Conservation (phyloP, 2,888 invertebrate genomes). For the Arrhopalites spinosus region DNA sequence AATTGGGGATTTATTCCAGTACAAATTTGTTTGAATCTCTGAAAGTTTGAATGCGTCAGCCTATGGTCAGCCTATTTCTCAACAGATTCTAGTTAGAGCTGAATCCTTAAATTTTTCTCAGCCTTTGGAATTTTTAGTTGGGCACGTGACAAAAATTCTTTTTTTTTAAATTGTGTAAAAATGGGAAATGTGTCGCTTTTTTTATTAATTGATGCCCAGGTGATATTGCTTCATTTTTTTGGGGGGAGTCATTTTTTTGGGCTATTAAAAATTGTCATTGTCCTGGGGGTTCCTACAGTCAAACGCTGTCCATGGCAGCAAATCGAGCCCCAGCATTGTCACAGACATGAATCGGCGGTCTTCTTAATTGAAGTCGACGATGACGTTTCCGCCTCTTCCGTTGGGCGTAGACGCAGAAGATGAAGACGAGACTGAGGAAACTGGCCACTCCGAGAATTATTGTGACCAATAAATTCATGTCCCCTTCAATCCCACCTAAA, state of each 20-base stretch:
- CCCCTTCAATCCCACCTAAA: slow-evolving; percentile 49
- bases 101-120: no score
- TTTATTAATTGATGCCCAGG: no score
- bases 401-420: slow-evolving; percentile 66
- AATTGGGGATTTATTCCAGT: no score
- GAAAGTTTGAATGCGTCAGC: no score
- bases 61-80: no score
- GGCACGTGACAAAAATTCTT: no score
- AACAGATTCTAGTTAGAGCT: no score
- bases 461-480: slow-evolving; percentile 60
- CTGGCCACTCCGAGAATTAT: slow-evolving; percentile 62
- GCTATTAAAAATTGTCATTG: background rate
- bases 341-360: slow-evolving; percentile 62
- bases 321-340: slow-evolving; percentile 65
- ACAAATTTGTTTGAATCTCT: no score
- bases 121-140: no score
- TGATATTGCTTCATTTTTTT: background rate
- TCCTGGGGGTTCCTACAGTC: slow-evolving; percentile 9
- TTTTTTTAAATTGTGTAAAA: no score
- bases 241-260: background rate
- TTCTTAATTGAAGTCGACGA: slow-evolving; percentile 58
- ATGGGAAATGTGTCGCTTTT: no score
- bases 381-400: slow-evolving; percentile 58
- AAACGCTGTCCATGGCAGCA: slow-evolving; percentile 55
- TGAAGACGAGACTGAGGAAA: slow-evolving; percentile 60